A percentile compares a stretch with the other conserved stretches of the same genome.
Evolutionary conservation across 1,140 invertebrate genomes (phyloP).

Genomic region (Macrostomum lignano): DNA sequence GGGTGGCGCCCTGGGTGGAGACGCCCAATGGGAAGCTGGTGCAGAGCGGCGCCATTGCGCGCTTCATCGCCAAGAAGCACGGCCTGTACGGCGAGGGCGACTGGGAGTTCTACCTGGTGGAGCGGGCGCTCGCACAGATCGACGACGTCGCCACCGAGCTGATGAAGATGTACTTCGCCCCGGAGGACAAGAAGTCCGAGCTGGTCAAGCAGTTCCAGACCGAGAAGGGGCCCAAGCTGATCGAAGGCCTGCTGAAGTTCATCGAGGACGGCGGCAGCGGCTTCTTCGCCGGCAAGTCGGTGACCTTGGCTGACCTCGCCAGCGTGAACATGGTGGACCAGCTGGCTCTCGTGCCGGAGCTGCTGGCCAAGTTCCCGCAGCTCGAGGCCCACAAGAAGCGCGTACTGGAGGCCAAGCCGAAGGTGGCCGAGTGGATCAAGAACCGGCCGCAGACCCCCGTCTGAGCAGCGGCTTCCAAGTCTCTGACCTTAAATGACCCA

Average conservation of each 20-base stretch:
- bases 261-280: neutral
- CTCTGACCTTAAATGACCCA: too few relatives aligned
- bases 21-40: neutral
- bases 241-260: too few relatives aligned
- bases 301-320: slow-evolving; percentile 1
- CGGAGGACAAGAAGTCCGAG: slow-evolving; percentile 1
- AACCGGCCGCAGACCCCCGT: neutral
- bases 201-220: neutral
- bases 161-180: slow-evolving; percentile 1
- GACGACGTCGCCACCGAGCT: neutral
- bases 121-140: neutral
- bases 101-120: neutral
- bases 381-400: neutral
- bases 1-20: neutral
- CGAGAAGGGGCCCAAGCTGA: too few relatives aligned
- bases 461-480: too few relatives aligned
- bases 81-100: neutral
- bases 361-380: neutral
- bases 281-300: neutral
- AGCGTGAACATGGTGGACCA: neutral
- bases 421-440: slow-evolving; percentile 1
- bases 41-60: slow-evolving; percentile 1
- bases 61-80: neutral
- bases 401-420: neutral
- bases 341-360: neutral